Evolutionary conservation across 2,113 vertebrate genomes (phyloP), one percentile per base, ranked within the genome.

Genomic region (Panthera tigris): DNA sequence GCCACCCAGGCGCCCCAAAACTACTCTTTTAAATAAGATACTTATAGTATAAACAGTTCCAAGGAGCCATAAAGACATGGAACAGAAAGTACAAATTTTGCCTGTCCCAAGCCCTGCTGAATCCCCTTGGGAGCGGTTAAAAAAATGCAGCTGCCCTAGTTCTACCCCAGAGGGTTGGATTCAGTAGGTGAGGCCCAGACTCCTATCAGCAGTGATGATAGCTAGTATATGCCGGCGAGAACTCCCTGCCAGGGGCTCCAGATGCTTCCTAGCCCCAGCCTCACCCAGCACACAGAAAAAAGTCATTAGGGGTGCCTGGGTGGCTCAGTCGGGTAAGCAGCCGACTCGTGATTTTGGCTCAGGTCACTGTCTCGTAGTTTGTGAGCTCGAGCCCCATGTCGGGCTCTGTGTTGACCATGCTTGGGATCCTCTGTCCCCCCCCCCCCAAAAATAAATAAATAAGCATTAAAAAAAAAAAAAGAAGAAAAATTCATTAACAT

Each of bases 31-130:
- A 52, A 89, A 87, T 63, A 93, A 95, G 84, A 68, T 29, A 29
- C 41, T 82, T 10, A 19, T 61, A 66, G 29, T 82, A 65, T 73
- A 69, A 80, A 91, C 45, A 80, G 76, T 68, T 90, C 71, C 69
- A 93, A 97, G 61, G 95, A 95, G 83, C 39, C 41, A 92, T 83
- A 94, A 92, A 89, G 68, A 95, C 79, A 83, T 87, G 57, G 89
- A 76, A 61, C 91, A 69, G 95, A 89, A 97, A 63, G 48, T 84
- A 29, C 94, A 89, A 41, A 27, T 61, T 68, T 74, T 81, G 61
- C 68, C 68, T 50, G 23, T 93, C 65, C 82, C 25, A 57, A 21
- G 65, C 33, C 33, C 73, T 91, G 91, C 31, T 68, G 66, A 65
- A 45, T 66, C 16, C 5, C 66, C 71, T 19, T 10, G 4, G 45